Evolutionary conservation across 2,797 vertebrate genomes (phyloP), one percentile per base, ranked within the genome.

Genomic region (Scyliorhinus canicula): DNA sequence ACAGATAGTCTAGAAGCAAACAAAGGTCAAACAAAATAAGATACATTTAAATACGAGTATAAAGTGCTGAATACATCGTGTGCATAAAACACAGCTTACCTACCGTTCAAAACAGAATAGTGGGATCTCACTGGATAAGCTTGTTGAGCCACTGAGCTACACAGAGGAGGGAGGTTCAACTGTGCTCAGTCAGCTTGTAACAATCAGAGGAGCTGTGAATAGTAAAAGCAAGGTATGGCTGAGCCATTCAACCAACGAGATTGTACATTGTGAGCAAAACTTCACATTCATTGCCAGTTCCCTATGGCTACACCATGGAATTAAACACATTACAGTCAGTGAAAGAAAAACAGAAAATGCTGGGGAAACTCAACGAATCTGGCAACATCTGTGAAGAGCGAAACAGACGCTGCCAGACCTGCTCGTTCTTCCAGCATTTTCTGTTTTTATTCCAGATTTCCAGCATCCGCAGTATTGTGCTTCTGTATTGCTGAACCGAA

Each of bases 151-250:
- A 63, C 2, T 55, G 55, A 40, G 84, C 94, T 69, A 95, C 44
- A 0, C 6, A 26, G 0, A 2, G 0, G 1, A 2, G 0, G 0
- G 0, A 0, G 0, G 1, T 5, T 57, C 0, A 0, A 0, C 44
- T 0, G 69, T 35, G 26, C 0, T 3, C 26, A 1, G 12, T 28
- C 47, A 35, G 1, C 2, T 40, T 9, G 3, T 9, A 7, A 0
- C 0, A 0, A 0, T 0, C 0, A 1, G 44, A 9, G 0, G 6
- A 0, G 0, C 24, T 0, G 40, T 0, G 0, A 55, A 35, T 35
- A 26, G 28, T 28, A 31, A 55, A 35, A 88, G 11, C 31, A 88
- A 14, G 21, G 44, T 24, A 14, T 84, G 47, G 50, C 1, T 11
- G 52, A 35, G 50, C 11, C 85, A 57, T 57, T 88, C 85, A 88